These are phyloP conservation scores for Popillia japonica DNA, from an alignment of 1,140 invertebrate genomes.

Conservation along the genomic window DNA sequence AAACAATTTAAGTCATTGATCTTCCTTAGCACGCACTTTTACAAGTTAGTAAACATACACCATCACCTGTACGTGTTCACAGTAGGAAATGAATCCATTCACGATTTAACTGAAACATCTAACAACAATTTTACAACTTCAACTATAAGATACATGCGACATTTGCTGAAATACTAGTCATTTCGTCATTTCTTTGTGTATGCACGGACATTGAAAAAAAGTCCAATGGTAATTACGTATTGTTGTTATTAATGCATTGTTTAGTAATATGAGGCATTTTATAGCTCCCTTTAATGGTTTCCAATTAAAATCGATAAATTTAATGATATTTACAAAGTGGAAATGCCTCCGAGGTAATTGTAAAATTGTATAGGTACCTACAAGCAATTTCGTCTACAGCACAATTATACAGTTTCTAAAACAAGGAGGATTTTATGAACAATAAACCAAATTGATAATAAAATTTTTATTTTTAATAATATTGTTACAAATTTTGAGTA, in stretches of 20 bases:
- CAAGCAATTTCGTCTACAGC: too few species aligned
- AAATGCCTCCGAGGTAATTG: not conserved
- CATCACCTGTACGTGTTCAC: not conserved
- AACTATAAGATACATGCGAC: not conserved
- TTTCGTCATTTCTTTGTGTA: not conserved
- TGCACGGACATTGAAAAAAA: not conserved
- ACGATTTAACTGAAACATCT: not conserved
- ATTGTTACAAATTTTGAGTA: too few species aligned
- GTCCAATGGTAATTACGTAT: not conserved
- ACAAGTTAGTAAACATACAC: not conserved
- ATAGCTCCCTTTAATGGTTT: not conserved
- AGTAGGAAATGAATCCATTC: not conserved
- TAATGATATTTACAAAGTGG: not conserved
- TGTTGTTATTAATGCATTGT: too few species aligned
- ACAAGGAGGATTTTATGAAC: too few species aligned
- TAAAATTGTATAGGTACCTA: not conserved
- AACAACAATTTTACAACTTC: too few species aligned
- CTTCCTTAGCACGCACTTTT: not conserved
- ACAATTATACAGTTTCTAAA: too few species aligned
- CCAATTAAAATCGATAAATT: not conserved
- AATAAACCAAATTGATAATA: too few species aligned
- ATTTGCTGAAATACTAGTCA: not conserved
- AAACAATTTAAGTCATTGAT: slow-evolving; percentile 9
- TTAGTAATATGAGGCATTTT: not conserved
- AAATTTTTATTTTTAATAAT: too few species aligned